Evolutionary conservation across 2,888 invertebrate species (phyloP).

Genomic region (Hyalella azteca): DNA sequence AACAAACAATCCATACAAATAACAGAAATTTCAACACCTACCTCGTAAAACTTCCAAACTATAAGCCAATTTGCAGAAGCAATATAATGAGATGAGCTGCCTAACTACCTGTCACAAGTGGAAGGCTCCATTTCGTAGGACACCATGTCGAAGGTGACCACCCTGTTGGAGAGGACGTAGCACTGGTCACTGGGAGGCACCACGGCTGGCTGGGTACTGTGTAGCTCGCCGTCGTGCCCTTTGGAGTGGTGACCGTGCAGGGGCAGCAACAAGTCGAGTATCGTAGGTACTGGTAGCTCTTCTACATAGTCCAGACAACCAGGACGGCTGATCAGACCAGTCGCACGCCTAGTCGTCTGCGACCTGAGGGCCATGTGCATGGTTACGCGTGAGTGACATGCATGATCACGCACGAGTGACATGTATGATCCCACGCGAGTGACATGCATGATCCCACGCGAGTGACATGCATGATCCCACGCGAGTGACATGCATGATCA

Average conservation of each 20-base stretch:
- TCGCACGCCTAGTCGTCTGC: not conserved
- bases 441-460: too few relatives aligned
- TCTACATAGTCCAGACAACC: slow-evolving; percentile 16
- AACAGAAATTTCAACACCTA: not conserved
- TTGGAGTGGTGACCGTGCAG: not conserved
- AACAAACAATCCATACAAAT: not conserved
- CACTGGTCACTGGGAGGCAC: slow-evolving; percentile 22
- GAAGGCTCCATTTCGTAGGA: not conserved
- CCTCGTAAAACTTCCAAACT: not conserved
- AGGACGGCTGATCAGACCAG: not conserved
- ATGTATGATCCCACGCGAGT: too few relatives aligned
- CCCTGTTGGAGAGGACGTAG: not conserved
- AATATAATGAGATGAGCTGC: not conserved
- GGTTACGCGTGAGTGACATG: not conserved
- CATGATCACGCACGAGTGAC: too few relatives aligned
- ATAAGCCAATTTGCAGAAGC: not conserved
- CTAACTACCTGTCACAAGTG: not conserved
- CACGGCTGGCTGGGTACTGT: not conserved
- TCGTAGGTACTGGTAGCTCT: not conserved
- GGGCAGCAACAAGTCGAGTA: not conserved
- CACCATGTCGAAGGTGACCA: slow-evolving; percentile 13
- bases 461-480: too few relatives aligned
- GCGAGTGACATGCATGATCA: too few relatives aligned
- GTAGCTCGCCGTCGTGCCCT: not conserved
- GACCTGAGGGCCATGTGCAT: not conserved